These are phyloP conservation scores for Excalfactoria chinensis DNA, from an alignment of 2,113 vertebrate species.

Conservation along the genomic window DNA sequence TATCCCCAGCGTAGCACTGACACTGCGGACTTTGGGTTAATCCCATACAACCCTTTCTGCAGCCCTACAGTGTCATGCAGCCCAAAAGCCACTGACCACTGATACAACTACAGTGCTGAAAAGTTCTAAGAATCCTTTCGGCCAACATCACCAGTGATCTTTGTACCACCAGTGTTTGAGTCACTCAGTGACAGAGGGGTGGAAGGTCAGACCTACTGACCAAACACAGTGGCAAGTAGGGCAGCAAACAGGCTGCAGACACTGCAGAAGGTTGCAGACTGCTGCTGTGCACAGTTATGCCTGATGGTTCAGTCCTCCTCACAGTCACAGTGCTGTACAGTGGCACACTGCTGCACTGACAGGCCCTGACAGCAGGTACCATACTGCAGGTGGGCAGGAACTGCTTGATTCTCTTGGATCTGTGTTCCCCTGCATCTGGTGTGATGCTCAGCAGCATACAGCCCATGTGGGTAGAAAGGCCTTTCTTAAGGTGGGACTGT, in stretches of 20 bases:
- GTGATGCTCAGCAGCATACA: not conserved
- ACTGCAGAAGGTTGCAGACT: not conserved
- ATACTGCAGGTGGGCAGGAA: not conserved
- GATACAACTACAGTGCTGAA: not conserved
- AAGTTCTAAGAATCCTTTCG: not conserved
- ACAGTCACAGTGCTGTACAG: not conserved
- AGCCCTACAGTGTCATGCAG: not conserved
- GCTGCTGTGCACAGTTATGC: not conserved
- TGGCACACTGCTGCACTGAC: not conserved
- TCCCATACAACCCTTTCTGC: not conserved
- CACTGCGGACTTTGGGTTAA: not conserved
- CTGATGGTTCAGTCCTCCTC: not conserved
- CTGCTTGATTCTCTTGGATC: not conserved
- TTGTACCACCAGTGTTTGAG: not conserved
- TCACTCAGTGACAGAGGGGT: not conserved
- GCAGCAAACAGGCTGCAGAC: not conserved
- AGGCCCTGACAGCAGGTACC: not conserved
- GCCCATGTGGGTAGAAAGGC: not conserved
- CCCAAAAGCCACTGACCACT: not conserved
- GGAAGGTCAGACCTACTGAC: not conserved
- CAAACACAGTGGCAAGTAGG: not conserved
- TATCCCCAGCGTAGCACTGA: not conserved
- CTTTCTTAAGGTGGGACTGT: not conserved
- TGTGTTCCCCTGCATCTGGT: not conserved
- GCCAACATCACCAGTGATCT: not conserved